phyloP scores from a whole-genome alignment of 2,888 invertebrate species.

The Calliopum simillimum region DNA sequence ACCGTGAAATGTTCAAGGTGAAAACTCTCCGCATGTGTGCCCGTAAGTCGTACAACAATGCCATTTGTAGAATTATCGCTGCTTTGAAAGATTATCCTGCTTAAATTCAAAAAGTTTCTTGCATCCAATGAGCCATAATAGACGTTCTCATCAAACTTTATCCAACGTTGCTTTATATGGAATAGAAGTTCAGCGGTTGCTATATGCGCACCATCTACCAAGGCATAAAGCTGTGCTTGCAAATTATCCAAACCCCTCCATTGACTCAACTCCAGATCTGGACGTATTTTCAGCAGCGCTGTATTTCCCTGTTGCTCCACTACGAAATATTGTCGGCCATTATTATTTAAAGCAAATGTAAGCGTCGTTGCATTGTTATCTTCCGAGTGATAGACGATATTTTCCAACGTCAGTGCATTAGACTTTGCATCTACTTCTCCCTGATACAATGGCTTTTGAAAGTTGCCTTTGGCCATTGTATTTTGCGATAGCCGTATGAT shows the following conservation, averaged over 20 bases:
- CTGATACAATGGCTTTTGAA: background rate
- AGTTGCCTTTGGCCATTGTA: background rate
- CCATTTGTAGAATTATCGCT: background rate
- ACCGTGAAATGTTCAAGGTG: too few species aligned
- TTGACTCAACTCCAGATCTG: background rate
- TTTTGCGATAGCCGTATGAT: too few species aligned
- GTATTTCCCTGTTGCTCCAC: background rate
- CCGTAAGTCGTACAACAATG: background rate
- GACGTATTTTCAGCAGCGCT: background rate
- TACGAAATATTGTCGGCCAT: background rate
- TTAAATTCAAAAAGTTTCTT: background rate
- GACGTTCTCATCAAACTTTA: background rate
- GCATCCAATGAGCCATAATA: background rate
- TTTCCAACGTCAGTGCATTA: background rate
- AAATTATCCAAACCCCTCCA: background rate
- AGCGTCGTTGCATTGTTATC: background rate
- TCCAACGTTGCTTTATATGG: background rate
- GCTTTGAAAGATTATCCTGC: background rate
- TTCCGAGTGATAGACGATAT: background rate
- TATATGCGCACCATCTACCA: background rate
- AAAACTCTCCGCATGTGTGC: too few species aligned
- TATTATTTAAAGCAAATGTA: background rate
- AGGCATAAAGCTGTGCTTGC: background rate
- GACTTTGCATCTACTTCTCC: background rate
- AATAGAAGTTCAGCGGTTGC: background rate